These are phyloP conservation scores for Ivindomyrus marchei DNA, from an alignment of 2,113 vertebrate genomes.

Conservation along the genomic window DNA sequence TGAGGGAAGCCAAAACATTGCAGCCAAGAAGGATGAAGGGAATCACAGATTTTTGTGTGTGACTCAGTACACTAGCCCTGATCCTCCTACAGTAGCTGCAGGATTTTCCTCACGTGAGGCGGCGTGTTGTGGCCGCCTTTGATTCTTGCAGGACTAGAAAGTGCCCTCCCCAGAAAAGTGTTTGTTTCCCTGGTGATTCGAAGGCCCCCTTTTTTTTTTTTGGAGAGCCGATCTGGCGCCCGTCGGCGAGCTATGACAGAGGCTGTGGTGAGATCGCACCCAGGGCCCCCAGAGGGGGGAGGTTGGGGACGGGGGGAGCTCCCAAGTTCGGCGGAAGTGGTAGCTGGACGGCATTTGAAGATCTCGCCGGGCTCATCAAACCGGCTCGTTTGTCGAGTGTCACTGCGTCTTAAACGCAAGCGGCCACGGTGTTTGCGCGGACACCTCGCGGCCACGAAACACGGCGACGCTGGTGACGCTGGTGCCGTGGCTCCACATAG, in stretches of 20 bases:
- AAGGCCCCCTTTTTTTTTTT: slow-evolving; percentile 54
- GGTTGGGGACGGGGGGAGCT: slow-evolving; percentile 32
- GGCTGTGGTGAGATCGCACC: slow-evolving; percentile 73
- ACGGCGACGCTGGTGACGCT: no score
- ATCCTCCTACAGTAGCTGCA: slow-evolving; percentile 53
- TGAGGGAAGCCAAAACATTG: slow-evolving; percentile 62
- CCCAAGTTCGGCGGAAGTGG: slow-evolving; percentile 55
- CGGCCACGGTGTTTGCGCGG: neutral
- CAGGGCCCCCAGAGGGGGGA: slow-evolving; percentile 57
- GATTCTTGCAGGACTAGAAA: slow-evolving; percentile 54
- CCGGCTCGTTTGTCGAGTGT: slow-evolving; percentile 33
- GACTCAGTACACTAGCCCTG: slow-evolving; percentile 50
- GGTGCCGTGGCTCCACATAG: no score
- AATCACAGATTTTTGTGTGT: slow-evolving; percentile 58
- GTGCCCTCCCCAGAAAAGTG: slow-evolving; percentile 51
- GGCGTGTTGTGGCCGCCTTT: slow-evolving; percentile 48
- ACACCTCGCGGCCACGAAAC: neutral
- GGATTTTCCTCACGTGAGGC: slow-evolving; percentile 51
- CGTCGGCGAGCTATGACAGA: slow-evolving; percentile 71
- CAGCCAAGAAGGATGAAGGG: slow-evolving; percentile 49
- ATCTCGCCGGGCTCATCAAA: slow-evolving; percentile 40
- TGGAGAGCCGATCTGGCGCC: slow-evolving; percentile 70
- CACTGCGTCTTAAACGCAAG: slow-evolving; percentile 36
- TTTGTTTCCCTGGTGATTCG: slow-evolving; percentile 64
- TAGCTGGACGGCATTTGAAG: slow-evolving; percentile 42